Base-by-base conservation (phyloP, 2,113 vertebrate genomes). In the Antigone vipio region DNA sequence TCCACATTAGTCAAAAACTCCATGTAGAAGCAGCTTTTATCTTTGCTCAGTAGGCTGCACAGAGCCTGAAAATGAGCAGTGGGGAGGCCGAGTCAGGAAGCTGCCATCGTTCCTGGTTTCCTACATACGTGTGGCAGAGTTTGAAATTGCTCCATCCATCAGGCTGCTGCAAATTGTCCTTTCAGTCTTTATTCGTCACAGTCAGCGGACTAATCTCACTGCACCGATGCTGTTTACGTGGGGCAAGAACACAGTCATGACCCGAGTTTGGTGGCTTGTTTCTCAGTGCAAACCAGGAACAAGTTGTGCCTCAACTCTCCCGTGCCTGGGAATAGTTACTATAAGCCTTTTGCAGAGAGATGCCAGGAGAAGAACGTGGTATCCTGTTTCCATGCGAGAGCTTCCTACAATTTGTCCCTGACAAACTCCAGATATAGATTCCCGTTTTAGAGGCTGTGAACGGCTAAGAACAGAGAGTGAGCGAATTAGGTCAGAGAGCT, bases 391-490 rank as follows among this genome's bases (percentile, higher is more conserved):
- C 77, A 45, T 50, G 81, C n/a, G 58, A 58, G 55, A 91, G 53
- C 84, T 93, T 92, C 92, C 94, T 91, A 45, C 80, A 91, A 11
- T 58, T 92, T 85, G 80, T 94, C 86, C 77, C 80, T 78, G 85
- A 75, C 60, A 78, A 86, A 85, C n/a, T 91, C 87, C 94, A 92
- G 77, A 78, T 73, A 89, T 1, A 91, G 91, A 78, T 66, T 84
- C 84, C 73, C 1, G 0, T 72, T 92, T 85, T 42, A 93, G 76
- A 77, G 88, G 16, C 77, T 91, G 84, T 72, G 80, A 96, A 86
- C 27, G 75, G 62, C 79, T 58, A 72, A 76, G 89, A 96, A 66
- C 64, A 87, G 73, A 87, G 73, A 78, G 12, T 24, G 80, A 86
- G 40, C 8, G 3, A 93, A 95, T 91, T 67, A 80, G 73, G 80